Evolutionary conservation across 2,888 invertebrate genomes (phyloP), one percentile per base, ranked within the genome.

Genomic region (Parelbella ahira): DNA sequence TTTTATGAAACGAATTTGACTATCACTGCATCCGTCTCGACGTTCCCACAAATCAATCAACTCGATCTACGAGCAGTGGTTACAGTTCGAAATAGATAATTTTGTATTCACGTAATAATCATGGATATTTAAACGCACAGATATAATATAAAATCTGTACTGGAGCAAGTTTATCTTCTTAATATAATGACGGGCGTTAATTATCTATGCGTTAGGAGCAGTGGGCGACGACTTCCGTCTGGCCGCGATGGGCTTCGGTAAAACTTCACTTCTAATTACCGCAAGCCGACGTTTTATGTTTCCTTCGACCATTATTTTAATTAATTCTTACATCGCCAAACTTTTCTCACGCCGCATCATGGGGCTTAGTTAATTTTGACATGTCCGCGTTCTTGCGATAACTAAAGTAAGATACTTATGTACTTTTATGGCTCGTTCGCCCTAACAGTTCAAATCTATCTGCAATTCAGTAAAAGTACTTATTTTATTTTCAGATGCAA

Each of bases 251-350:
- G 60, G 64, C 62, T 66, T 61, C 60, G 63, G 64, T 74, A 62
- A 73, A 70, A 71, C 74, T 77, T 67, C 69, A 73, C 73, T 76
- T 75, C 70, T 82, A 80, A 83, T 84, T 80, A 77, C 76, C 69
- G 59, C 59, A 56, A 63, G 63, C 73, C 68, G 67, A 70, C 71
- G 58, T 68, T 82, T 82, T 78, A 81, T 82, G 77, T 81, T 81
- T 81, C 79, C 80, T 78, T 69, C 63, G 63, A 58, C 77, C 69
- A 80, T 82, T 80, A 82, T 60, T 72, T 77, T 79, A 83, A 83
- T 82, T 81, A 81, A 78, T 79, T 81, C 69, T 67, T 63, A 69
- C 64, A 62, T 66, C 66, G 65, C 61, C 65, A 63, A 67, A 61
- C 63, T 74, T 75, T 81, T 84, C 83, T 81, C 83, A 82, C 81